phyloP scores from a whole-genome alignment of 2,113 vertebrate species.

The Xenopus laevis region DNA sequence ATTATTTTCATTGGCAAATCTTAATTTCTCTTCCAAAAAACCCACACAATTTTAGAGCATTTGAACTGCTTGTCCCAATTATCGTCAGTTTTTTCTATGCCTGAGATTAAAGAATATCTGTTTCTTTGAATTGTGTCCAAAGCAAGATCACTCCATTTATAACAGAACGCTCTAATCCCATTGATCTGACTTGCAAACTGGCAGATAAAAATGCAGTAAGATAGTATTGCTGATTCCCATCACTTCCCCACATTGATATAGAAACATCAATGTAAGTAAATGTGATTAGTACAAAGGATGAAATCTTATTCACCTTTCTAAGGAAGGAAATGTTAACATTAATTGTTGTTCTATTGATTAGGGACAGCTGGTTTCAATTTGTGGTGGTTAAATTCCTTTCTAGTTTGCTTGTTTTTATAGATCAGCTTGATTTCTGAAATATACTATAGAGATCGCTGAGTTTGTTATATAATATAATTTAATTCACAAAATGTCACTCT shows the following conservation, averaged over 20 bases:
- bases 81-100: neutral
- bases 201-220: conserved; percentile 4
- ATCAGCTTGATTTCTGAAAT: no score
- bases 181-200: conserved; percentile 1
- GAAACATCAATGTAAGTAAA: conserved; percentile 15
- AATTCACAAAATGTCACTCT: no score
- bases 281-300: conserved; percentile 2
- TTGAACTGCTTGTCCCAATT: neutral
- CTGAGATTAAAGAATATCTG: neutral
- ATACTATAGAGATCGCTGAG: no score
- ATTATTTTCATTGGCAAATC: no score
- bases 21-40: no score
- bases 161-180: neutral
- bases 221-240: conserved; percentile 14
- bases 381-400: neutral
- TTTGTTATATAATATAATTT: no score
- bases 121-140: neutral
- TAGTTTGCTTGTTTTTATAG: no score
- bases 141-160: neutral
- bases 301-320: neutral
- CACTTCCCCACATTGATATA: conserved; percentile 5
- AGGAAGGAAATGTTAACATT: neutral
- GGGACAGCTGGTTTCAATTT: neutral
- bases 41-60: no score
- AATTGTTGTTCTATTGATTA: conserved; percentile 18